Base-by-base conservation (phyloP, 2,797 vertebrate species). In the Rhadinocentrus ornatus region DNA sequence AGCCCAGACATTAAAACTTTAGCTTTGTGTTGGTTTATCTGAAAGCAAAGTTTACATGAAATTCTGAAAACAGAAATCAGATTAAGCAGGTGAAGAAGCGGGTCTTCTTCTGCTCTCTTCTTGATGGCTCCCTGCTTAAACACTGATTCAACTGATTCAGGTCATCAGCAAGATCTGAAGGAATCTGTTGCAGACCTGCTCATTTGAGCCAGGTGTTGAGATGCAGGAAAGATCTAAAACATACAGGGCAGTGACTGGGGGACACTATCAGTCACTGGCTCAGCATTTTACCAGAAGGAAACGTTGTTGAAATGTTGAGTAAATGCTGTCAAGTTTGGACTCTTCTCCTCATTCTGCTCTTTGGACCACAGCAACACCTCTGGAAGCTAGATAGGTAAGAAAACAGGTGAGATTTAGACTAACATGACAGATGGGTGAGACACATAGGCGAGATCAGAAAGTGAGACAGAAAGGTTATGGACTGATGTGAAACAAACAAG, bases 281-380 rank as follows among this genome's bases (percentile, higher is more conserved):
- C 22, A 29, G 37, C 2, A 6, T 62, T 62, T 91, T 89, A 97
- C 96, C 96, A 97, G 90, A 96, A 97, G 56, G 96, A 97, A 91
- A 99, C 97, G 86, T 96, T 98, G 94, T 98, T 99, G 94, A 98
- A 98, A 93, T 97, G 96, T 85, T 98, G 96, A 0, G 97, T 98
- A 90, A 97, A 97, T 85, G 93, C 92, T 0, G 95, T 97, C 87
- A 97, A 68, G 82, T 96, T 96, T 20, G 96, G 95, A 82, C 96
- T 97, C 81, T 95, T 96, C 90, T 97, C 96, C 78, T 97, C 96
- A 10, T 96, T 97, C 90, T 96, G 96, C 77, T 96, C 96, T 80
- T 96, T 97, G 0, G 96, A 95, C 96, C 95, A 97, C 39, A 96
- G 92, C 78, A 97, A 73, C 66, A 96, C 94, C 84, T 96, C 95